phyloP scores from a whole-genome alignment of 2,797 vertebrate genomes.

The Brachyrhaphis roseni region DNA sequence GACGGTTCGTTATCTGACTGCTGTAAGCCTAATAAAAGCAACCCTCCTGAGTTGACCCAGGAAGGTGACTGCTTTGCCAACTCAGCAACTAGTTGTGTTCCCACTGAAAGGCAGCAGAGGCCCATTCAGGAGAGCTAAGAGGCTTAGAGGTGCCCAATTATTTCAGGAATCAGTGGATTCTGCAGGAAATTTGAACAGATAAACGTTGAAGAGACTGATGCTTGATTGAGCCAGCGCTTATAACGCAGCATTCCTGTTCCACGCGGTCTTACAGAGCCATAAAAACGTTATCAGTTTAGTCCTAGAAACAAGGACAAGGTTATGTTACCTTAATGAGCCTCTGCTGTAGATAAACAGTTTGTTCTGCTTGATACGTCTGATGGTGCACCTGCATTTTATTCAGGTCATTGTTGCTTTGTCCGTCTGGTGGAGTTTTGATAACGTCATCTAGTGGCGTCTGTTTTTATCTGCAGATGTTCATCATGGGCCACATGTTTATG shows the following conservation, averaged over 20 bases:
- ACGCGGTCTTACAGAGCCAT: neutral
- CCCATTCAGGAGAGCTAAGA: neutral
- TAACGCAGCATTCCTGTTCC: neutral
- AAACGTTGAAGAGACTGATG: neutral
- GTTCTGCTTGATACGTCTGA: neutral
- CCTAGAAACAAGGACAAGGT: neutral
- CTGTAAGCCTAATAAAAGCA: conserved; percentile 5
- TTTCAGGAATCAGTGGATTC: neutral
- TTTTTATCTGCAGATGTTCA: neutral
- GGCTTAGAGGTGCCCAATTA: neutral
- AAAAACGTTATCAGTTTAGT: neutral
- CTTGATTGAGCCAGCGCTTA: neutral
- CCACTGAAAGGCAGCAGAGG: neutral
- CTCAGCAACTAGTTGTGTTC: conserved; percentile 5
- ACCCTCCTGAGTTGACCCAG: neutral
- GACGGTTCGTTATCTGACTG: conserved; percentile 1
- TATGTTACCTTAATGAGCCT: neutral
- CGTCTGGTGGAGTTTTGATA: neutral
- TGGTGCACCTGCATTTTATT: neutral
- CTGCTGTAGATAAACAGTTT: neutral
- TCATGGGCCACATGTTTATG: neutral
- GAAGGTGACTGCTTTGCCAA: neutral
- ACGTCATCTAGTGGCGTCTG: neutral
- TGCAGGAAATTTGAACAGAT: neutral
- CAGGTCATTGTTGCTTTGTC: neutral